Conservation (phyloP, 2,113 vertebrate genomes). For the Tragelaphus strepsiceros region DNA sequence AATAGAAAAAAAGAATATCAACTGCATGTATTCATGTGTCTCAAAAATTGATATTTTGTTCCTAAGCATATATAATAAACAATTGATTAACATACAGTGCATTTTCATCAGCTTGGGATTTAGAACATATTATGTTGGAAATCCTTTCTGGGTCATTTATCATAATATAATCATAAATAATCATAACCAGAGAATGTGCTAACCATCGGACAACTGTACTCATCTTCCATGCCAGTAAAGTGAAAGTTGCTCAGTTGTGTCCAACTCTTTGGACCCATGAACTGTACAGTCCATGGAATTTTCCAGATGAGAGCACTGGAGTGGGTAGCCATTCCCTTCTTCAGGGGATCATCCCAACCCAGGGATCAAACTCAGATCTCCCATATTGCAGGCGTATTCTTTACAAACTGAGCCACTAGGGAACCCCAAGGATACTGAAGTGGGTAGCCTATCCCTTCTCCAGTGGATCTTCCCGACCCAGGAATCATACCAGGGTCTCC, state of each 20-base stretch:
- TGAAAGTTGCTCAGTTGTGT: background rate
- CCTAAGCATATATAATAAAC: background rate
- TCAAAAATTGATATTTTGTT: background rate
- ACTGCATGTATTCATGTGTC: background rate
- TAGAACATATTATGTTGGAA: background rate
- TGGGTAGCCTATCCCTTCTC: background rate
- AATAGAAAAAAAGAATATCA: background rate
- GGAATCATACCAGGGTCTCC: background rate
- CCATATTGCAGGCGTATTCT: background rate
- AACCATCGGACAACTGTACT: rapidly evolving
- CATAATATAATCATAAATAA: background rate
- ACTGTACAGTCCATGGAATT: background rate
- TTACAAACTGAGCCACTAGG: background rate
- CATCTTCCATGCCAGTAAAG: background rate
- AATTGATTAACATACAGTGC: background rate
- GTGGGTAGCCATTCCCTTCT: background rate
- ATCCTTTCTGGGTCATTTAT: background rate
- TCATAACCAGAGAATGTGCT: background rate
- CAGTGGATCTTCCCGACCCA: background rate
- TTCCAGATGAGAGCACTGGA: background rate
- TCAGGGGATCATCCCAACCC: background rate
- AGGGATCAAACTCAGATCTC: background rate
- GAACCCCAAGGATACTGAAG: background rate
- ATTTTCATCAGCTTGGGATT: background rate
- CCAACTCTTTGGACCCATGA: background rate